Conservation (phyloP, 2,888 invertebrate genomes). For the Allophyes oxyacanthae region DNA sequence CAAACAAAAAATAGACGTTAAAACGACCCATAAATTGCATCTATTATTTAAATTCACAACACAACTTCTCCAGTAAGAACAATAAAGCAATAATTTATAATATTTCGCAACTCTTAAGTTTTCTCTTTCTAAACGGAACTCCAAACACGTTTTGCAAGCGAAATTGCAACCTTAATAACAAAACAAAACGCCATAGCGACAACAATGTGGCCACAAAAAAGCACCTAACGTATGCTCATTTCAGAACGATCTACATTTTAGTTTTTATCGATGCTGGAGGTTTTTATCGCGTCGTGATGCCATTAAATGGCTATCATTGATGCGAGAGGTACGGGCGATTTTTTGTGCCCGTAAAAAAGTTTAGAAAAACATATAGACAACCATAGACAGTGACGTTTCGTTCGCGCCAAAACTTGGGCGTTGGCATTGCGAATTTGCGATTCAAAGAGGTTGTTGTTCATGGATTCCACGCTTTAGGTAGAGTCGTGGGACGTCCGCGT, state of each 20-base stretch:
- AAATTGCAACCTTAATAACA: slow-evolving; percentile 52
- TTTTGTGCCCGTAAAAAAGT: slow-evolving; percentile 65
- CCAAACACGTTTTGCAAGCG: slow-evolving; percentile 27
- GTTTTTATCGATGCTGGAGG: slow-evolving; percentile 57
- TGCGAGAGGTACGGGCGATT: slow-evolving; percentile 66
- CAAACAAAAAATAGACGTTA: slow-evolving; percentile 6
- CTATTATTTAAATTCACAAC: slow-evolving; percentile 16
- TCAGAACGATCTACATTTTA: slow-evolving; percentile 65
- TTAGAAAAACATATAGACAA: slow-evolving; percentile 49
- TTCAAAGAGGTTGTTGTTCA: slow-evolving; percentile 33
- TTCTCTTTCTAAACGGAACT: slow-evolving; percentile 15
- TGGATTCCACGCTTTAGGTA: slow-evolving; percentile 13
- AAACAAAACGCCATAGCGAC: slow-evolving; percentile 49
- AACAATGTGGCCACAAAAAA: slow-evolving; percentile 51
- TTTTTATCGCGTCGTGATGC: slow-evolving; percentile 65
- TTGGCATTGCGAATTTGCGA: slow-evolving; percentile 22
- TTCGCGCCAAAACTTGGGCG: slow-evolving; percentile 48
- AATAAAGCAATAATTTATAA: slow-evolving; percentile 7
- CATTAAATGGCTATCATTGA: slow-evolving; percentile 78
- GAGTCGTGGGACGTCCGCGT: slow-evolving; percentile 7
- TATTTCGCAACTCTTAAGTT: slow-evolving; percentile 9
- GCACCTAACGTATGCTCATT: slow-evolving; percentile 60
- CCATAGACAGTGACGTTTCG: slow-evolving; percentile 59
- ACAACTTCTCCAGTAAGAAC: slow-evolving; percentile 9
- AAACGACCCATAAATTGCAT: neutral